Conservation (phyloP, 2,113 vertebrate genomes). For the Isurus oxyrinchus region DNA sequence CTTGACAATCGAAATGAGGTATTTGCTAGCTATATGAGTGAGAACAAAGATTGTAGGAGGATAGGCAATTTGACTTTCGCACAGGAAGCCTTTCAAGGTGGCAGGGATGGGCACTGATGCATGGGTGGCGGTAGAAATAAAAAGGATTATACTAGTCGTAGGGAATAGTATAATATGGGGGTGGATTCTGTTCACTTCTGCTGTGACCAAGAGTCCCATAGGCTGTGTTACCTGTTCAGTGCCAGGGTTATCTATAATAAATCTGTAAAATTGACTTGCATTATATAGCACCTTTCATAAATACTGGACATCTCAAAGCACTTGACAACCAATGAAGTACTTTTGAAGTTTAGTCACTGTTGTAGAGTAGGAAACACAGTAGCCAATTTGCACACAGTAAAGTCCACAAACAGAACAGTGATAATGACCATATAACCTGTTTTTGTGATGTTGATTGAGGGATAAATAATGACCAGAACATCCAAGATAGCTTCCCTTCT, state of each 20-base stretch:
- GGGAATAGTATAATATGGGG: neutral
- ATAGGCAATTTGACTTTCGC: neutral
- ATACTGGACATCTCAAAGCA: neutral
- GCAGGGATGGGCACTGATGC: no score
- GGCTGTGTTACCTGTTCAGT: neutral
- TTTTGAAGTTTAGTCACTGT: neutral
- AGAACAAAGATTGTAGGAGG: no score
- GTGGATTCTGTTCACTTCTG: neutral
- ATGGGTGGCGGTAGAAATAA: neutral
- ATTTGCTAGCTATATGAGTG: no score
- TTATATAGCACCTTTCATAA: neutral
- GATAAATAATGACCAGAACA: no score
- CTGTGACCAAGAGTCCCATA: neutral
- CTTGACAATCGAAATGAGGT: no score
- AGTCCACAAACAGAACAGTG: neutral
- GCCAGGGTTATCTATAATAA: neutral
- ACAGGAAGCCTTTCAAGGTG: neutral
- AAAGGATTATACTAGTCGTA: neutral
- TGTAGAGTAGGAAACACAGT: neutral
- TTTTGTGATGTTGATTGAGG: no score
- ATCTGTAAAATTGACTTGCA: neutral
- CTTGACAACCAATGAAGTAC: neutral
- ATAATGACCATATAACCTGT: no score
- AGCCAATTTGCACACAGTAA: neutral
- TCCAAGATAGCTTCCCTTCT: no score